Base-by-base conservation (phyloP, 2,113 vertebrate genomes). In the Pyxicephalus adspersus region DNA sequence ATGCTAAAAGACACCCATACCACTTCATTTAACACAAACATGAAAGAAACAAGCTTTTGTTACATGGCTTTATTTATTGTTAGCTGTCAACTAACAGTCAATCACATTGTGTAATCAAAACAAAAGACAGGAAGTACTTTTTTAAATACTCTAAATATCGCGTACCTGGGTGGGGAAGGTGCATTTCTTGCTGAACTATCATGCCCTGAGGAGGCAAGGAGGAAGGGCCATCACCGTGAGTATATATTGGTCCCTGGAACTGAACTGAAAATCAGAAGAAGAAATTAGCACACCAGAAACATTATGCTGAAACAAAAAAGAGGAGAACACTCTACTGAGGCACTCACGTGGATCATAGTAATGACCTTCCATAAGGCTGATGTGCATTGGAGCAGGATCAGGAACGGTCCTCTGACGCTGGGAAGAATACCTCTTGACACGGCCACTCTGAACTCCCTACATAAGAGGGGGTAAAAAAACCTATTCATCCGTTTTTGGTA, bases 141-240 rank as follows among this genome's bases (percentile, higher is more conserved):
- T 15, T 45, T 45, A 45, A 45, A 45, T 9, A 11, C 38, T 45
- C 38, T n/a, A 13, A 45, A 45, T 13, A 45, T 13, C 20, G 52
- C 9, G 90, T 91, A 91, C 94, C 94, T 89, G 95, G 95, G 81
- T 95, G 95, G 18, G 97, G 90, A 84, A 98, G 91, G 87, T 98
- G 65, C 95, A 99, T 97, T 92, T 98, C 98, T 1, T 96, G 97
- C 90, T 97, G 98, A 80, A 99, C 98, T 84, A 99, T 94, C 94
- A 99, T 96, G 87, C 96, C 94, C 76, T 99, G 98, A 5, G 98
- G 98, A 0, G 96, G 94, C 86, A 99, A 91, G 22, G 97, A 91
- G 75, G 96, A 91, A 72, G 98, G 91, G 87, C 88, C 96, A 4
- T 99, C 98, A 0, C 95, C 90, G 60, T 99, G 98, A 60, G 95